phyloP scores from a whole-genome alignment of 1,140 invertebrate genomes.

The Colletes gigas region DNA sequence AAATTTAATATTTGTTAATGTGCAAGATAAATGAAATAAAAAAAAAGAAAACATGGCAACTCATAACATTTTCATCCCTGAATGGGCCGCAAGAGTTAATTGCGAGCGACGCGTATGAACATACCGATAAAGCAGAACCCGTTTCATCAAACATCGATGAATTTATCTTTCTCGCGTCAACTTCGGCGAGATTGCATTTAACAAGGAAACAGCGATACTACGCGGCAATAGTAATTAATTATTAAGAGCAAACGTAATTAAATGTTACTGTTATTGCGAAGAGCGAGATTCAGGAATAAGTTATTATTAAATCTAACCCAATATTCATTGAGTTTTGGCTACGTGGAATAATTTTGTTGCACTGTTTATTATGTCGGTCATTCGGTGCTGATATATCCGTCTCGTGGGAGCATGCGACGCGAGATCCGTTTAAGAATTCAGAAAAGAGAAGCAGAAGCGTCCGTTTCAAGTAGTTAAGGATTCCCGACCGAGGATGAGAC shows the following conservation, averaged over 20 bases:
- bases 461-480: background rate
- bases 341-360: constrained; percentile 35
- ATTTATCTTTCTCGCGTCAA: background rate
- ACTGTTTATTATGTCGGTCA: constrained; percentile 2
- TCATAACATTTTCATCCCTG: background rate
- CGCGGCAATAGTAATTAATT: too few relatives aligned
- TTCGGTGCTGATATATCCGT: constrained; percentile 2
- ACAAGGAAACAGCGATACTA: background rate
- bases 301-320: too few relatives aligned
- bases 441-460: background rate
- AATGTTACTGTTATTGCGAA: too few relatives aligned
- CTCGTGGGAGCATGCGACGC: background rate
- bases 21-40: background rate
- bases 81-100: background rate
- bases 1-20: background rate
- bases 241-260: too few relatives aligned
- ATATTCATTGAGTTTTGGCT: constrained; percentile 25
- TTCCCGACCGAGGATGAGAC: background rate
- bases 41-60: background rate
- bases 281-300: too few relatives aligned
- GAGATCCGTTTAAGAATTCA: background rate
- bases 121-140: background rate
- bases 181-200: background rate
- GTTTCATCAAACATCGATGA: constrained; percentile 11
- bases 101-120: too few relatives aligned